Evolutionary conservation across 2,797 vertebrate species (phyloP).

Genomic region (Paramormyrops hopkinsi): DNA sequence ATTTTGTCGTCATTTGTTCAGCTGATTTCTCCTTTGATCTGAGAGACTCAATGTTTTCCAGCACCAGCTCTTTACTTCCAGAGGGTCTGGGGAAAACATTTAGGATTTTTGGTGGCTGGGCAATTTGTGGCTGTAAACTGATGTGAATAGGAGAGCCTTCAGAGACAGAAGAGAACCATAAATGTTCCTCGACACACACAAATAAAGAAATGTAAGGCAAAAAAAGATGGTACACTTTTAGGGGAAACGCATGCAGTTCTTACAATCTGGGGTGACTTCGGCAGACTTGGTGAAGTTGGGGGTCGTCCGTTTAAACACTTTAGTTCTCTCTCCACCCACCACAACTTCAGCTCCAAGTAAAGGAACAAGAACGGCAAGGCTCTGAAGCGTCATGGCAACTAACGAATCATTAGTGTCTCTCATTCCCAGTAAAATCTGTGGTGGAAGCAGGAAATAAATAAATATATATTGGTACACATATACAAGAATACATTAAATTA

Average conservation of each 20-base stretch:
- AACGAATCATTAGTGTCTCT: slow-evolving; percentile 83
- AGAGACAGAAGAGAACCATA: slow-evolving; percentile 8
- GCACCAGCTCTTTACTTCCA: slow-evolving; percentile 40
- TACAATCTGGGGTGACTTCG: slow-evolving; percentile 87
- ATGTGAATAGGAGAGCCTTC: slow-evolving; percentile 72
- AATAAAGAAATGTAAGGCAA: background rate
- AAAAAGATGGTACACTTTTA: background rate
- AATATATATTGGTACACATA: background rate
- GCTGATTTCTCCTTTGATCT: slow-evolving; percentile 25
- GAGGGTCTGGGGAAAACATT: slow-evolving; percentile 52
- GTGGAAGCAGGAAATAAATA: background rate
- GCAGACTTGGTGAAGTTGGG: slow-evolving; percentile 85
- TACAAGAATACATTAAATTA: background rate
- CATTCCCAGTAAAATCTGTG: slow-evolving; percentile 87
- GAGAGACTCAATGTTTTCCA: slow-evolving; percentile 46
- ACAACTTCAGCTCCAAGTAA: slow-evolving; percentile 90
- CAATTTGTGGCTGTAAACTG: slow-evolving; percentile 54
- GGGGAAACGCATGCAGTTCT: slow-evolving; percentile 27
- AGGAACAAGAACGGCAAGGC: slow-evolving; percentile 86
- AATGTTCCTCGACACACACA: background rate
- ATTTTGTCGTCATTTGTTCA: slow-evolving; percentile 33
- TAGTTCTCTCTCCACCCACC: slow-evolving; percentile 86
- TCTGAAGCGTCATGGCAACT: slow-evolving; percentile 86
- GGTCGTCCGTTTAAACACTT: slow-evolving; percentile 89
- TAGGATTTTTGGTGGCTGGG: slow-evolving; percentile 56